Conservation (phyloP, 2,797 vertebrate genomes). For the Chaetophractus vellerosus region DNA sequence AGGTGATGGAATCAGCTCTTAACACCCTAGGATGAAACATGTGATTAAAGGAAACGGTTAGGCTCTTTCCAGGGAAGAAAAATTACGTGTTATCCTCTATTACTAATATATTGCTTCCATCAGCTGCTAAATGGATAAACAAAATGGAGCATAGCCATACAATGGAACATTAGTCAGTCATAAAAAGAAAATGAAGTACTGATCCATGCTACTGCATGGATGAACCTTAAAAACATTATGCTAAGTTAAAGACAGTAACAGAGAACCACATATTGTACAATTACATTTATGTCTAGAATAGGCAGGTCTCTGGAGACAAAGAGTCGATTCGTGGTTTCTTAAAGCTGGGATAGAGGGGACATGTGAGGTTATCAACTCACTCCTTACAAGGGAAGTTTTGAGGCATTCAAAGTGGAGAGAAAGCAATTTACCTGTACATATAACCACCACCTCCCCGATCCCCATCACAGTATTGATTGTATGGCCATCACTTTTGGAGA, state of each 20-base stretch:
- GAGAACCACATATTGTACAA: neutral
- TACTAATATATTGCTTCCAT: neutral
- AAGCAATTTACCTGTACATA: slow-evolving; percentile 17
- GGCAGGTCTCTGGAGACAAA: neutral
- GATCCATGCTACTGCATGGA: neutral
- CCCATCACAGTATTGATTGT: neutral
- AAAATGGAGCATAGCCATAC: neutral
- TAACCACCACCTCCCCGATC: neutral
- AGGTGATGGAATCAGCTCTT: neutral
- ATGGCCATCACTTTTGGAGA: neutral
- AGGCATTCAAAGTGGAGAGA: neutral
- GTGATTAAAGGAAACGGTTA: neutral
- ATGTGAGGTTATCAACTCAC: neutral
- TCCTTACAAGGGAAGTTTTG: neutral
- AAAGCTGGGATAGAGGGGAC: neutral
- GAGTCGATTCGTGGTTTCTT: neutral
- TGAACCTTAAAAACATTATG: neutral
- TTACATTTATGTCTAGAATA: neutral
- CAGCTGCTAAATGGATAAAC: neutral
- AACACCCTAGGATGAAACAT: neutral
- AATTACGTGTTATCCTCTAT: neutral
- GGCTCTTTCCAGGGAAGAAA: neutral
- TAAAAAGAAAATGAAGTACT: neutral
- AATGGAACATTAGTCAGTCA: neutral
- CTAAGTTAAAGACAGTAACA: neutral